Conservation (phyloP, 1,140 invertebrate species). For the Hetaerina americana region DNA sequence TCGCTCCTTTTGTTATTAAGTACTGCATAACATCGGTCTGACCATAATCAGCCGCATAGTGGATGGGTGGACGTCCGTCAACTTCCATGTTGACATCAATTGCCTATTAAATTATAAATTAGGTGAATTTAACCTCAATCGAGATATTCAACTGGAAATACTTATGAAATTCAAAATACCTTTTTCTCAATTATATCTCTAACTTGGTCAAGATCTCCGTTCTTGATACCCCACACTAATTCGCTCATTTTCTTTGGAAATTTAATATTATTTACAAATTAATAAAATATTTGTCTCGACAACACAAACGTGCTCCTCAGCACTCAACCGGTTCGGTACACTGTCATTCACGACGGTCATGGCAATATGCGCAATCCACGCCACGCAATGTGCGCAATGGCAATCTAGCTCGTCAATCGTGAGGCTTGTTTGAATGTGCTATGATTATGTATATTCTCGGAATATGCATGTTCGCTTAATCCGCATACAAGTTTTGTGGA, state of each 20-base stretch:
- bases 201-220: slow-evolving; percentile 84
- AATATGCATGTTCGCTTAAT: too few species aligned
- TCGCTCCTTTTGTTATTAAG: slow-evolving; percentile 73
- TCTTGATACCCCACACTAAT: slow-evolving; percentile 87
- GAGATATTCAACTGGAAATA: too few species aligned
- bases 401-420: too few species aligned
- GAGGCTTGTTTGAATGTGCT: too few species aligned
- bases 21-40: slow-evolving; percentile 82
- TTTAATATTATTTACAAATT: background rate
- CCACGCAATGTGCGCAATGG: too few species aligned
- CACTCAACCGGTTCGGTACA: background rate
- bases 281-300: background rate
- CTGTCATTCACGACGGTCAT: background rate
- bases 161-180: too few species aligned
- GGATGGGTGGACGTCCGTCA: slow-evolving; percentile 70
- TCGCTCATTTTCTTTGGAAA: slow-evolving; percentile 46
- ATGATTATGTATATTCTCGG: too few species aligned
- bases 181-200: slow-evolving; percentile 75
- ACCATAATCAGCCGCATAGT: slow-evolving; percentile 92
- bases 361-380: background rate
- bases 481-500: too few species aligned
- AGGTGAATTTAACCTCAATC: too few species aligned
- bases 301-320: background rate
- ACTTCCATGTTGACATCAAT: slow-evolving; percentile 75
- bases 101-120: slow-evolving; percentile 39